A percentile compares a stretch with the other conserved stretches of the same genome.
Evolutionary conservation across 2,113 vertebrate genomes (phyloP).

Genomic region (Lasiurus cinereus): DNA sequence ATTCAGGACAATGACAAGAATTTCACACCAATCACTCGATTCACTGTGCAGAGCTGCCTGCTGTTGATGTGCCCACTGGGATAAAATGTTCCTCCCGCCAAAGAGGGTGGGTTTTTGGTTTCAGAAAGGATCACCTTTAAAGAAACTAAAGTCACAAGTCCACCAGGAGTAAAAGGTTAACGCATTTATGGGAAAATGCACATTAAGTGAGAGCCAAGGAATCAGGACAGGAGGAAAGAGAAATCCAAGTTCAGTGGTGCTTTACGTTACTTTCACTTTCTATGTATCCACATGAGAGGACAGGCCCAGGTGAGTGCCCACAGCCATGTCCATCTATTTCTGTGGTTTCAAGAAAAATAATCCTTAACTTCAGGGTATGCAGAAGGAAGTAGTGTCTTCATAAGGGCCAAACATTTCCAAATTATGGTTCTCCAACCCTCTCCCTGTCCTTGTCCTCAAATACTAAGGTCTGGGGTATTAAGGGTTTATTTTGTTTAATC

Average conservation of each 20-base stretch:
- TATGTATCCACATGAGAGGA: background rate
- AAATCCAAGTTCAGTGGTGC: background rate
- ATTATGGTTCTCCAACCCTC: background rate
- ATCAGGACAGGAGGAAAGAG: background rate
- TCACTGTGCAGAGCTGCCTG: rapidly evolving
- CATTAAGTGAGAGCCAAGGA: background rate
- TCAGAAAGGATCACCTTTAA: background rate
- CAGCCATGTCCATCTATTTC: background rate
- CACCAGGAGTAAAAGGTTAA: background rate
- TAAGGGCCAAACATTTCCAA: background rate
- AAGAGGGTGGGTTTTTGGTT: background rate
- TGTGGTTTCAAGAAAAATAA: background rate
- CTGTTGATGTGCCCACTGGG: background rate
- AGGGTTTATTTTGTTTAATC: background rate
- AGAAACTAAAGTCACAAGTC: background rate
- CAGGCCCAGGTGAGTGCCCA: background rate
- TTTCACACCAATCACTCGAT: background rate
- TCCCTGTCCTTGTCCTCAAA: background rate
- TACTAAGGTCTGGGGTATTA: background rate
- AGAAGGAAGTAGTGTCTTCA: slow-evolving; percentile 1
- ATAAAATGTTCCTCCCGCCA: background rate
- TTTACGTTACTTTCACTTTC: background rate
- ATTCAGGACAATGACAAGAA: slow-evolving; percentile 52
- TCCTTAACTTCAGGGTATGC: background rate
- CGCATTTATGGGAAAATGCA: background rate